Evolutionary conservation across 1,140 invertebrate species (phyloP), one percentile per base, ranked within the genome.

Genomic region (Ooceraea biroi): DNA sequence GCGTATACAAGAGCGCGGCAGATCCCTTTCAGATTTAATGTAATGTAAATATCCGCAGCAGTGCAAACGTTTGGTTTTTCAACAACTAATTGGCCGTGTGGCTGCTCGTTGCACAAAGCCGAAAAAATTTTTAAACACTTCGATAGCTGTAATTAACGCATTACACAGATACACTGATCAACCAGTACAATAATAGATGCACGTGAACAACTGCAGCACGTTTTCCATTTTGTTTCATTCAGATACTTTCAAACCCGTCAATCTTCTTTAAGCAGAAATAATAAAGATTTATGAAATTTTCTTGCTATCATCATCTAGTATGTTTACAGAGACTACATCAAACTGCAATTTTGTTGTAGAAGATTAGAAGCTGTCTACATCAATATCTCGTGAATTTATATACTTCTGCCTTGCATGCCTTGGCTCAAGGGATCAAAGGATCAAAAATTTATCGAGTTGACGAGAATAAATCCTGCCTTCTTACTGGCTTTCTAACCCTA

Each of bases 1-100:
- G 46, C 72, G 55, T 86, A 80, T 69, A 86, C 78, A 88, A 85
- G 84, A 77, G 73, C 60, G 60, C 78, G 61, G 55, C 3, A 76
- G 80, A 84, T 74, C 83, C 90, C 88, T 91, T 92, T 92, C 80
- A 82, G 84, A 89, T 92, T 92, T 92, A 93, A 93, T 92, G 91
- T 82, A 92, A 92, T 88, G 92, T 89, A 92, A 93, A 93, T 90
- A 92, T 77, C 78, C 63, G 86, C 74, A 77, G 85, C 78, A 72
- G 69, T 63, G 84, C 71, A 87, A 89, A 86, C 85, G 86, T 77
- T 86, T 88, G 83, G 85, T 68, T 89, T 78, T 85, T 89, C 77
- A 19, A 68, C 58, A 88, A 89, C 88, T 93, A 92, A 92, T 92
- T 92, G 90, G 88, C 86, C 83, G 87, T 82, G 58, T 88, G 82